Base-by-base conservation (phyloP, 2,888 invertebrate genomes). In the Hydraecia micacea region DNA sequence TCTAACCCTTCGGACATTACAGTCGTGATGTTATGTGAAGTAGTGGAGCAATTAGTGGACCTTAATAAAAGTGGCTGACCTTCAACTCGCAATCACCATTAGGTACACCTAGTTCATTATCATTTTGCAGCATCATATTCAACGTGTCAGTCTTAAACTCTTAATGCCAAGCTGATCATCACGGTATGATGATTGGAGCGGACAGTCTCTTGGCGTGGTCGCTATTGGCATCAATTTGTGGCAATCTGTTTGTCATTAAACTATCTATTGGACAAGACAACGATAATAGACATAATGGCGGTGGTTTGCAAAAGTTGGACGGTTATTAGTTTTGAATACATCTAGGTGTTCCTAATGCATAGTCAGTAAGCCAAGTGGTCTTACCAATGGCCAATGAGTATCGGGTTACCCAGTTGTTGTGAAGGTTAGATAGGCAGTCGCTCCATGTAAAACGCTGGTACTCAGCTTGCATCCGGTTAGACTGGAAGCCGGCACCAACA, bases 171-270 rank as follows among this genome's bases (percentile, higher is more conserved):
- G 42, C 79, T 76, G 58, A 74, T 85, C 79, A 86, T 83, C 76
- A 69, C 3, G 28, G 18, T 58, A 60, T 49, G 58, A 76, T 72
- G 62, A 88, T 89, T 87, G 71, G 55, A 79, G 32, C 39, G 18
- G 86, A 87, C 87, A 87, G 62, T 8, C 21, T 73, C 69, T 88
- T 88, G 87, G 88, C 87, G 69, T 65, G 42, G 52, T 36, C 42
- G 6, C 11, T 68, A 60, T 75, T 83, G 87, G 81, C 86, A 79
- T 79, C 74, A 79, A 83, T 76, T 77, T 73, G 28, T 66, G 52
- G 32, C 25, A 67, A 77, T 73, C 69, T 42, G 55, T 78, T 80
- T 81, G 79, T 76, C 77, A 71, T 73, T 82, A 75, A 74, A 49
- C 67, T 52, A 81, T 79, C 25, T 75, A 88, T 83, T 70, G 69